Base-by-base conservation (phyloP, 2,888 invertebrate genomes). In the Caenorhabditis japonica region DNA sequence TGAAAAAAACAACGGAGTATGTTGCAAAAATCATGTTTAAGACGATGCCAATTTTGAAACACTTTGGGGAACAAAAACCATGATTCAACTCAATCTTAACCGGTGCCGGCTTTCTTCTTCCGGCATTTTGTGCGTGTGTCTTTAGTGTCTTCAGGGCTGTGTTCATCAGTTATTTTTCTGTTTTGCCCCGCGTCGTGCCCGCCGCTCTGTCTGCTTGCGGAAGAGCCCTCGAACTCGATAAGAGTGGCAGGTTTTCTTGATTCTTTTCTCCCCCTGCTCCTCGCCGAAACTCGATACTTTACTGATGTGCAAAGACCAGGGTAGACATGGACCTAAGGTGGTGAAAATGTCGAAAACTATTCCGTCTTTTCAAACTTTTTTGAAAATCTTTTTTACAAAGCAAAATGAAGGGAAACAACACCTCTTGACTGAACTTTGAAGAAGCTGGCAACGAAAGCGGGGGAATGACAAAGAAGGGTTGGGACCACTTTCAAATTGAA, bases 141-240 rank as follows among this genome's bases (percentile, higher is more conserved):
- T n/a, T 47, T 53, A 49, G 30, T 55, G 19, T 46, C 23, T 36
- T 25, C 34, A 12, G 23, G n/a, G n/a, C n/a, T n/a, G n/a, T 49
- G 62, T 51, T 49, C 66, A 58, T 66, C 66, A 66, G 66, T 56
- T 56, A 51, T 66, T 66, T 56, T 66, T 66, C 66, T n/a, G n/a
- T n/a, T n/a, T n/a, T 39, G 46, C 41, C 41, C 25, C 21, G 43
- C 13, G 4, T 19, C 41, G 39, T 33, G 47, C 19, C 34, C 34
- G 23, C 49, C 46, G 36, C 47, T 43, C 43, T 23, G 15, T 25
- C 58, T 39, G 46, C 66, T 49, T 21, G 49, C 25, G 46, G 55
- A 39, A 53, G 30, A 30, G 41, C 43, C 38, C 33, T 30, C 61
- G 61, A 61, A 61, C 61, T 47, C 62, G 62, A 56, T 41, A 66